Evolutionary conservation across 2,113 vertebrate species (phyloP).

Genomic region (Aplodontia rufa): DNA sequence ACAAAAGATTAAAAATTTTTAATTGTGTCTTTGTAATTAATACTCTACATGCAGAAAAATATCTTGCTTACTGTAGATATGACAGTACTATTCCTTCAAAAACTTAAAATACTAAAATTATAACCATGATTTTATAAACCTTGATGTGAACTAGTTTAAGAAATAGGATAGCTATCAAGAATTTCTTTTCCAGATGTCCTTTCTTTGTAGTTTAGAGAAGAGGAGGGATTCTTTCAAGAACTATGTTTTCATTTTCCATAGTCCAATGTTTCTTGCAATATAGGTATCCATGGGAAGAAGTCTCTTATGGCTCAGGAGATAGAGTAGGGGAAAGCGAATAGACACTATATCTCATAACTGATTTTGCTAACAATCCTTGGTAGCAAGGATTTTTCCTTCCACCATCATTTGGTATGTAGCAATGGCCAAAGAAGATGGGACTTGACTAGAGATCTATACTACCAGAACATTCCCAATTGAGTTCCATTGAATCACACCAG

Average conservation of each 20-base stretch:
- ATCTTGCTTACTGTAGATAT: background rate
- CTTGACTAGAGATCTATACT: background rate
- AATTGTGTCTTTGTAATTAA: background rate
- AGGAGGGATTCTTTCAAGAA: background rate
- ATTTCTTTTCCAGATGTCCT: background rate
- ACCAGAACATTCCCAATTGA: background rate
- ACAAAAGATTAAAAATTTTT: background rate
- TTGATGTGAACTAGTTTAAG: background rate
- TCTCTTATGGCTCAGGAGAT: background rate
- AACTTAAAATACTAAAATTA: background rate
- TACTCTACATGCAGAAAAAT: background rate
- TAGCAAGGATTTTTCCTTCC: background rate
- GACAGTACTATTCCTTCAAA: background rate
- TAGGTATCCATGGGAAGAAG: background rate
- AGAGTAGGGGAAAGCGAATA: background rate
- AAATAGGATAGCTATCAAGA: background rate
- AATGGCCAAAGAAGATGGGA: background rate
- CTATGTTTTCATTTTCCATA: background rate
- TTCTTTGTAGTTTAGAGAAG: background rate
- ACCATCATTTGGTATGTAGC: background rate
- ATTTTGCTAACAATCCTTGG: background rate
- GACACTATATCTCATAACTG: background rate
- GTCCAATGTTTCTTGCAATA: background rate
- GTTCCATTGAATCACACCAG: background rate
- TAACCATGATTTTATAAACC: slow-evolving; percentile 5